Evolutionary conservation across 2,797 vertebrate species (phyloP), one percentile per base, ranked within the genome.

Genomic region (Melanotaenia pygmaea): DNA sequence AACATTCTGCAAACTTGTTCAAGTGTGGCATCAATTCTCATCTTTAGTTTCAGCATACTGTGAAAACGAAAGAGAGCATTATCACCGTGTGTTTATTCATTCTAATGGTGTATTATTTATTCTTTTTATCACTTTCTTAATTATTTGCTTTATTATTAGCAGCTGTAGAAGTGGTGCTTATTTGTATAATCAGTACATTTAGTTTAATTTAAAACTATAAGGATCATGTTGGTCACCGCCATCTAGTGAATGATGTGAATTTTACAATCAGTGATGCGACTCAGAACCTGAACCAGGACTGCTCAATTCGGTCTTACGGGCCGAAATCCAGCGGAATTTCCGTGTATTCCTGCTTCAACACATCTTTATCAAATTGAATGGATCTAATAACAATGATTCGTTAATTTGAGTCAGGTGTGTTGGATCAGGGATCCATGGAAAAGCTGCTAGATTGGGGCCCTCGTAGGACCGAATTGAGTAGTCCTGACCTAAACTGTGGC

Each of bases 201-300:
- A 9, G 5, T 47, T 4, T 20, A 54, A 18, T 20, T n/a, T 20
- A 3, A 20, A 5, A n/a, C 8, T 6, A 5, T 2, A 30, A 16
- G 4, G 30, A 20, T 8, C 5, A 7, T 40, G 7, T 14, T 14
- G 7, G 11, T 30, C 68, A 16, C 0, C 1, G 3, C 30, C 64
- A 67, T 60, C 60, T 57, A 24, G 66, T 68, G 37, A 56, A 38
- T 28, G 8, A 22, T 58, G 4, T 20, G 28, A 71, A 37, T 20
- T 45, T 60, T 59, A 22, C 40, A 35, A 12, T 45, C 13, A 18
- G 32, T 11, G 35, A 34, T 34, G 32, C 32, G 7, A 7, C 32
- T 34, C 7, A 34, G 32, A 34, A 6, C 32, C 32, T 34, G 8
- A 34, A 34, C 32, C 32, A 34, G 32, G 32, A 7, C 32, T 9